Percentiles rank a stretch among this genome's conserved stretches.
Conservation (phyloP, 2,888 invertebrate genomes). For the Harpalus rufipes region DNA sequence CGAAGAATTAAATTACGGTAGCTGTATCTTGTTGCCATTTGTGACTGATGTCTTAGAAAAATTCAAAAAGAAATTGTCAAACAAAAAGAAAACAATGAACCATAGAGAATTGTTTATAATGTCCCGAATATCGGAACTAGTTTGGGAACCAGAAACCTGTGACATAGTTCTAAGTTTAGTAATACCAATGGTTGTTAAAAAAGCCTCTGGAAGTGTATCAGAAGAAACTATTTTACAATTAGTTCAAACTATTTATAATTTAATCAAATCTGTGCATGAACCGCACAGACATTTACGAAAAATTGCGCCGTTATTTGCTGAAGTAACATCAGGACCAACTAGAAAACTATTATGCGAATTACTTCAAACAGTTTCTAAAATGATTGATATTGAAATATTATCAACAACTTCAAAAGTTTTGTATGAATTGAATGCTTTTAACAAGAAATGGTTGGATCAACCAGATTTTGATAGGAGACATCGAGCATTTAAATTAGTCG, state of each 20-base stretch:
- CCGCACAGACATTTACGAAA: slow-evolving; percentile 84
- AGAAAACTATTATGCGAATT: slow-evolving; percentile 85
- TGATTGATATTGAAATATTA: slow-evolving; percentile 76
- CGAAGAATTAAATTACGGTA: slow-evolving; percentile 84
- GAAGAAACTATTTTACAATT: slow-evolving; percentile 86
- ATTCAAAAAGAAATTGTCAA: slow-evolving; percentile 83
- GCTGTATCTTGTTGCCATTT: slow-evolving; percentile 86
- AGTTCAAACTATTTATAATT: slow-evolving; percentile 86
- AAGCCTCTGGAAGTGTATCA: slow-evolving; percentile 80
- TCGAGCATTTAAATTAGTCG: slow-evolving; percentile 86
- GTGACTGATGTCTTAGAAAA: slow-evolving; percentile 85
- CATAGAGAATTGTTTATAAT: slow-evolving; percentile 86
- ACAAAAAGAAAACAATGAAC: slow-evolving; percentile 81
- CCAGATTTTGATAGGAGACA: slow-evolving; percentile 93
- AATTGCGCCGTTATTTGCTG: slow-evolving; percentile 86
- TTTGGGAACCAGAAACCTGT: slow-evolving; percentile 83
- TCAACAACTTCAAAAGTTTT: slow-evolving; percentile 80
- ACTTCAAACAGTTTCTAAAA: slow-evolving; percentile 81
- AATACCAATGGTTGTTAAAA: slow-evolving; percentile 85
- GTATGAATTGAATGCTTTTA: slow-evolving; percentile 90
- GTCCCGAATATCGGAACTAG: slow-evolving; percentile 87
- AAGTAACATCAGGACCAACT: slow-evolving; percentile 82
- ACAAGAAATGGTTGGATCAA: slow-evolving; percentile 93
- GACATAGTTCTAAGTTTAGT: slow-evolving; percentile 85
- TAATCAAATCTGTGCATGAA: slow-evolving; percentile 84